Conservation (phyloP, 2,888 invertebrate species). For the Cheilosia impressa region DNA sequence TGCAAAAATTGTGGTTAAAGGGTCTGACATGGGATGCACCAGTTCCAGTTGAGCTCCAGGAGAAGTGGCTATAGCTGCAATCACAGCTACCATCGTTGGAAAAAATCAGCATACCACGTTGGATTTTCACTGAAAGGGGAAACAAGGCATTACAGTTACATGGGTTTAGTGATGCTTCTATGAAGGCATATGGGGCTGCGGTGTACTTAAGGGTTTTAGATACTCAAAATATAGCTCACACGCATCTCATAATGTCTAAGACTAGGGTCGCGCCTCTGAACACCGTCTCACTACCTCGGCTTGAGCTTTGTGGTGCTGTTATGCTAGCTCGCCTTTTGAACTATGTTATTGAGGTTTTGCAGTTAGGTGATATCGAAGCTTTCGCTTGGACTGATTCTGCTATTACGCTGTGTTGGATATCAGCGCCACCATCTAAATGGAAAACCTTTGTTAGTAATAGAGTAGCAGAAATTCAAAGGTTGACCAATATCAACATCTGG, state of each 20-base stretch:
- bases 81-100: no score
- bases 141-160: constrained; percentile 15
- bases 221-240: not conserved
- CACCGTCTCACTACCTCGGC: constrained; percentile 35
- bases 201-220: constrained; percentile 18
- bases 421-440: constrained; percentile 11
- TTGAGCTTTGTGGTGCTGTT: constrained; percentile 48
- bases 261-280: constrained; percentile 48
- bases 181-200: constrained; percentile 33
- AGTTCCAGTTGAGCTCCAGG: constrained; percentile 5
- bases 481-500: not conserved
- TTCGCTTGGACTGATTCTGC: constrained; percentile 41
- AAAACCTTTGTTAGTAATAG: constrained; percentile 19
- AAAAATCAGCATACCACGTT: not conserved
- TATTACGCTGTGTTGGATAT: constrained; percentile 34
- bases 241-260: constrained; percentile 35
- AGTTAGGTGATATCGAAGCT: not conserved
- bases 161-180: constrained; percentile 42
- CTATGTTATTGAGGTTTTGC: not conserved
- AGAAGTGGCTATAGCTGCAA: no score
- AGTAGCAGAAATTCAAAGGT: constrained; percentile 18
- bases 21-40: constrained; percentile 33
- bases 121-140: constrained; percentile 11
- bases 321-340: constrained; percentile 11
- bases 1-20: constrained; percentile 34